A percentile compares a stretch with the other conserved stretches of the same genome.
phyloP scores from a whole-genome alignment of 2,888 invertebrate species.

The Drosophila borborema region DNA sequence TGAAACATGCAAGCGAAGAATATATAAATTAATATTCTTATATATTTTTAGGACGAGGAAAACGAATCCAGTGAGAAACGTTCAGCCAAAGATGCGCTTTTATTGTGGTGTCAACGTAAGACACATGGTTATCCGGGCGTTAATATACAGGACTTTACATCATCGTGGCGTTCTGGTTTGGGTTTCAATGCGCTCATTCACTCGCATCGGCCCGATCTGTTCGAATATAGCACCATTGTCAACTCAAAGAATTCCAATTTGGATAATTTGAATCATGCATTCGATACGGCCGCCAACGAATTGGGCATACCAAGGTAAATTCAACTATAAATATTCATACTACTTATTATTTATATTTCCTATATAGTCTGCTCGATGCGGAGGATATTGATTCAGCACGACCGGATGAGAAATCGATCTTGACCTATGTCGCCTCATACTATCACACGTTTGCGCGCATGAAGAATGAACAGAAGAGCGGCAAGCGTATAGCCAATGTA shows the following conservation, averaged over 20 bases:
- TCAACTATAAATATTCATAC: conserved; percentile 1
- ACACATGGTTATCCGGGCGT: conserved; percentile 97
- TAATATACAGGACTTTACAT: conserved; percentile 94
- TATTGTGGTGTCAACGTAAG: conserved; percentile 99
- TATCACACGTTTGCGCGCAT: conserved; percentile 99
- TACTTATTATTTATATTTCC: conserved; percentile 2
- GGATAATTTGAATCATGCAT: conserved; percentile 98
- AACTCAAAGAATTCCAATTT: conserved; percentile 91
- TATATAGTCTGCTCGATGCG: conserved; percentile 92
- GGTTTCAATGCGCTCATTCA: conserved; percentile 99
- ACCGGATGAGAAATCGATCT: conserved; percentile 99
- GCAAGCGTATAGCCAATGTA: conserved; percentile 98
- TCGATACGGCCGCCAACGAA: conserved; percentile 96
- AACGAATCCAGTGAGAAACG: conserved; percentile 98
- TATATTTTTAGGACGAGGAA: conserved; percentile 91
- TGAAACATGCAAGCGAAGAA: not conserved
- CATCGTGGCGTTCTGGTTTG: conserved; percentile 97
- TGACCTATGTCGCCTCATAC: conserved; percentile 99
- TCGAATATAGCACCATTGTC: conserved; percentile 93
- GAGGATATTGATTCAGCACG: conserved; percentile 97
- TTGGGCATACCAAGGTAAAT: conserved; percentile 92
- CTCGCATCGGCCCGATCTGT: conserved; percentile 97
- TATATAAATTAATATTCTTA: too few species aligned
- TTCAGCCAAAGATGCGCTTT: conserved; percentile 98
- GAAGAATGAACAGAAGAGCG: conserved; percentile 99